Evolutionary conservation across 2,888 invertebrate genomes (phyloP), one percentile per base, ranked within the genome.

Genomic region (Trichopoda pennipes): DNA sequence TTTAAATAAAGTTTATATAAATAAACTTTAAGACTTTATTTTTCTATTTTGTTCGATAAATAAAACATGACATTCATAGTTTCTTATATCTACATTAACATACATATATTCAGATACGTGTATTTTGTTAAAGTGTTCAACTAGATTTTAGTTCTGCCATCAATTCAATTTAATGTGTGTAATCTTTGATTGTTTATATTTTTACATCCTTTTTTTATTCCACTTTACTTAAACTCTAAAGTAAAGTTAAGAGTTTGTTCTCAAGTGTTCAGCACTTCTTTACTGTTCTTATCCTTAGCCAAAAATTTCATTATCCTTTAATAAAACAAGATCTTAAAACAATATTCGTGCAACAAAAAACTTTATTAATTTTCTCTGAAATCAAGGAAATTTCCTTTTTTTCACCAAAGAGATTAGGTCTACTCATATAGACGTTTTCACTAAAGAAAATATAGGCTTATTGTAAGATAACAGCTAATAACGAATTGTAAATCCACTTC

Each of bases 261-360:
- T 6, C 1, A 32, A 55, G 47, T 44, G 16, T 75, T 38, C 16
- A 38, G 66, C 28, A 28, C 23, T 63, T 44, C 35, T 44, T 51
- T 53, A 9, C 42, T 55, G 35, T 64, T 60, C 53, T 51, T 72
- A 42, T 49, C 0, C 23, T 21, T 21, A 61, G 23, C 53, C 19
- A n/a, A 72, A 76, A 72, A 72, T 76, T 49, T 68, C 51, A 63
- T 81, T 81, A 81, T 68, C 49, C 69, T 44, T 73, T 64, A 58
- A 70, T 60, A 64, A 64, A 64, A 64, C 4, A 58, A 64, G 70
- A 74, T 51, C 69, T 35, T 64, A 64, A 47, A 53, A 63, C 14
- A 69, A 80, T 42, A 58, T 69, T 68, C 61, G 42, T 23, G n/a
- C 28, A n/a, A 55, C 8, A 28, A 3, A 28, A 28, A 28, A 6